These are phyloP conservation scores for Phortica magna DNA, from an alignment of 2,888 invertebrate genomes.

Conservation along the genomic window DNA sequence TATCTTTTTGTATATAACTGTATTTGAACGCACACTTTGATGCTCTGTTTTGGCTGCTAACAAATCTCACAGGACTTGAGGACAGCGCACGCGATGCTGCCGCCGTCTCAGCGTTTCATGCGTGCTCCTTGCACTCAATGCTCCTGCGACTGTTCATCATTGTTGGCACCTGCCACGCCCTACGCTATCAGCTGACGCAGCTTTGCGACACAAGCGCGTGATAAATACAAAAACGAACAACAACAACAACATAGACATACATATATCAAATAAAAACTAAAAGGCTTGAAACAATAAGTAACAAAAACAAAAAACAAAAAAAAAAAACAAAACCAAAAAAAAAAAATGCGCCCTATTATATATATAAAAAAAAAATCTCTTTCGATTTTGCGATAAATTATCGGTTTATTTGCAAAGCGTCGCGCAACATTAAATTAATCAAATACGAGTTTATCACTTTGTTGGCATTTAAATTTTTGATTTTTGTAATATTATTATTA, in stretches of 20 bases:
- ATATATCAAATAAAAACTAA: conserved; percentile 37
- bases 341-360: not conserved
- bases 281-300: conserved; percentile 28
- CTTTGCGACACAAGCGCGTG: conserved; percentile 50
- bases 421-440: not conserved
- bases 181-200: conserved; percentile 28
- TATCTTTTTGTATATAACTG: conserved; percentile 4
- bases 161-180: conserved; percentile 41
- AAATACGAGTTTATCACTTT: not conserved
- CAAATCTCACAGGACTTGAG: conserved; percentile 58
- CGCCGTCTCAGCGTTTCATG: conserved; percentile 36
- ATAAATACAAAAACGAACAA: conserved; percentile 63
- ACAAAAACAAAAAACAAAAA: conserved; percentile 28
- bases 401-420: not conserved
- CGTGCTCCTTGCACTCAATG: not conserved
- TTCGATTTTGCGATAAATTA: not conserved
- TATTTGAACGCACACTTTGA: not conserved
- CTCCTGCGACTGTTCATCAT: conserved; percentile 40
- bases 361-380: not conserved
- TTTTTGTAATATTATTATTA: conserved; percentile 12
- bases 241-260: conserved; percentile 63
- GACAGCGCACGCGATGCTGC: conserved; percentile 62
- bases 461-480: conserved; percentile 7
- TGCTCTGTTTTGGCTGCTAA: not conserved
- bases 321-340: conserved; percentile 10